Percentiles rank a stretch among this genome's conserved stretches.
Conservation (phyloP, 1,140 invertebrate species). For the Heterodera carotae region DNA sequence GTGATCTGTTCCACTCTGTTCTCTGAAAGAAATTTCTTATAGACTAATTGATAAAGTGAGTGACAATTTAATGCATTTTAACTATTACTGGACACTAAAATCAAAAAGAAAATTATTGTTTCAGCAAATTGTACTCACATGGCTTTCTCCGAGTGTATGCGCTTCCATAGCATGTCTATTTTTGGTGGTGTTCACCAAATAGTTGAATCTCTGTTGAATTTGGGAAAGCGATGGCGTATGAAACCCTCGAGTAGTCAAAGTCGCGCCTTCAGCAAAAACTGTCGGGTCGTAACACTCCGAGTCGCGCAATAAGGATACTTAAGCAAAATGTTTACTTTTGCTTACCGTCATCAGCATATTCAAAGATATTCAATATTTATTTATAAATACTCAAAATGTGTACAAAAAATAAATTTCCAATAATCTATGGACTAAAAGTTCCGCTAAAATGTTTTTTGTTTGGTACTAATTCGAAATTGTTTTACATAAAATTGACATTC, state of each 20-base stretch:
- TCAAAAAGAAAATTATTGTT: no score
- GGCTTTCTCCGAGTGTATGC: conserved; percentile 22
- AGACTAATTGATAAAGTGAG: background rate
- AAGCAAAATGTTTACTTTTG: background rate
- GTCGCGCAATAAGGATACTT: conserved; percentile 30
- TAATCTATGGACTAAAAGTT: no score
- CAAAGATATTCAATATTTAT: no score
- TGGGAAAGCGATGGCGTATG: conserved; percentile 8
- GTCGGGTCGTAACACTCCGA: conserved; percentile 25
- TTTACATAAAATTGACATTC: no score
- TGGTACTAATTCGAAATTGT: no score
- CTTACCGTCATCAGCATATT: no score
- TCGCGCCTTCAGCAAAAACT: conserved; percentile 9
- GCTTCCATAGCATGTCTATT: conserved; percentile 35
- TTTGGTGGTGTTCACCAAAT: conserved; percentile 30
- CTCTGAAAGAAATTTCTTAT: no score
- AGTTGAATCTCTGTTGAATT: conserved; percentile 12
- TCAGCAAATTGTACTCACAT: conserved; percentile 22
- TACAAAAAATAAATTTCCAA: no score
- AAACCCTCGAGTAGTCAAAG: background rate
- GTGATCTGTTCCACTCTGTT: conserved; percentile 8
- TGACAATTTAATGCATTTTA: no score
- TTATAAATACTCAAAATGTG: no score
- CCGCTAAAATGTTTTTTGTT: no score
- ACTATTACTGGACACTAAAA: no score